Percentiles rank a stretch among this genome's conserved stretches.
phyloP scores from a whole-genome alignment of 2,888 invertebrate species.

The Notocelia uddmanniana region DNA sequence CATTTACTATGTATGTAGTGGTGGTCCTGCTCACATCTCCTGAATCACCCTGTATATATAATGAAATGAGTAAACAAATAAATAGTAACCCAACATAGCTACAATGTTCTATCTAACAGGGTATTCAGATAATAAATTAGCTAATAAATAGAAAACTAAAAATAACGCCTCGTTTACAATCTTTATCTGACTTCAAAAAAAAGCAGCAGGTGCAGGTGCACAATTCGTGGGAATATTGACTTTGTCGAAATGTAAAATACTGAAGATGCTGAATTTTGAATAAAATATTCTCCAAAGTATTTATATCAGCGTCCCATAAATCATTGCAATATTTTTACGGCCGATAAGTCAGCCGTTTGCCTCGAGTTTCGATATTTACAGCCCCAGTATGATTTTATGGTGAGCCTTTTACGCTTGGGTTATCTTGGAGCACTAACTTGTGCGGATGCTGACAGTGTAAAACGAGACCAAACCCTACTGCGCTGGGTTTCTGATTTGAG shows the following conservation, averaged over 20 bases:
- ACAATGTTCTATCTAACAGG: neutral
- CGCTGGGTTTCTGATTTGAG: neutral
- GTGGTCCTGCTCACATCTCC: no score
- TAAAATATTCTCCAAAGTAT: neutral
- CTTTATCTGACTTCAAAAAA: no score
- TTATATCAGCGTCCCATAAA: constrained; percentile 1
- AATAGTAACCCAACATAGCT: neutral
- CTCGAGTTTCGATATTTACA: neutral
- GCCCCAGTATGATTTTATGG: constrained; percentile 16
- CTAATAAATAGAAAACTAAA: no score
- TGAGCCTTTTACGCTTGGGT: constrained; percentile 19
- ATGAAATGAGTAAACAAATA: no score
- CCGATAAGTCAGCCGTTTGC: constrained; percentile 5
- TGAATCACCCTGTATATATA: no score
- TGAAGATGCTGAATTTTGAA: neutral
- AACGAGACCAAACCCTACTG: neutral
- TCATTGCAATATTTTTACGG: constrained; percentile 13
- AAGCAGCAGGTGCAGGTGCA: no score
- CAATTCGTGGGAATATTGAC: no score
- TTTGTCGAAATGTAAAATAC: neutral
- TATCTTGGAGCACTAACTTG: constrained; percentile 35
- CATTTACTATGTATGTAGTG: no score
- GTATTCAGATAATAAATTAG: neutral
- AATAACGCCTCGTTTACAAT: no score
- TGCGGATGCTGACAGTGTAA: constrained; percentile 2